phyloP scores from a whole-genome alignment of 1,140 invertebrate species.

The Heterodera carotae region DNA sequence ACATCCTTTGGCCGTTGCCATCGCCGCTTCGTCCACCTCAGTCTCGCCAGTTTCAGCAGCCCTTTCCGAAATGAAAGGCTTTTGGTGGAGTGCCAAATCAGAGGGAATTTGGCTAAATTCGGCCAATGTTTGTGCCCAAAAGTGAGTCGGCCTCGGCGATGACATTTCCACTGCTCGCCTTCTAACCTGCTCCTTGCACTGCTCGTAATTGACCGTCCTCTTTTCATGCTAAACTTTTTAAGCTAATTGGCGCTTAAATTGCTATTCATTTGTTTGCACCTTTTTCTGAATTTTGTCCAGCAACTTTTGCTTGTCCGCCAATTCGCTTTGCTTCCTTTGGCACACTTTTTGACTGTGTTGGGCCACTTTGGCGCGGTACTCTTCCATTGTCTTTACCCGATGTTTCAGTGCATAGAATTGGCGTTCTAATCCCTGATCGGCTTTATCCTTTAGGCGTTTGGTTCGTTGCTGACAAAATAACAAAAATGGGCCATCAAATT shows the following conservation, averaged over 20 bases:
- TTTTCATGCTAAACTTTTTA: constrained; percentile 35
- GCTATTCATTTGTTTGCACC: constrained; percentile 5
- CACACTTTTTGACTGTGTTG: constrained; percentile 32
- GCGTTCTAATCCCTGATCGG: constrained; percentile 26
- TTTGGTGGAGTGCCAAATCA: constrained; percentile 19
- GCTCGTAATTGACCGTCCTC: constrained; percentile 27
- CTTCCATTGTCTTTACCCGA: constrained; percentile 17
- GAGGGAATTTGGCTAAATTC: constrained; percentile 31
- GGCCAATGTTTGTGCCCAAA: constrained; percentile 24
- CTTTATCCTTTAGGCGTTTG: constrained; percentile 27
- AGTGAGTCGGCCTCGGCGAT: constrained; percentile 22
- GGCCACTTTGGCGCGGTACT: constrained; percentile 5
- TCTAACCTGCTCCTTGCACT: constrained; percentile 29
- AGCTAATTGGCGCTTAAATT: constrained; percentile 6
- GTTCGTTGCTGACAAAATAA: constrained; percentile 38
- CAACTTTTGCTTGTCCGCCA: constrained; percentile 28
- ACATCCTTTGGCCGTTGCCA: not conserved
- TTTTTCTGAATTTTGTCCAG: constrained; percentile 40
- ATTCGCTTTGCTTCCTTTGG: constrained; percentile 19
- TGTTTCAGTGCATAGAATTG: constrained; percentile 32
- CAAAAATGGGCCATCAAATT: not conserved
- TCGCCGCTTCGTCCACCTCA: not conserved
- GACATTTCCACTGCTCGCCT: constrained; percentile 34
- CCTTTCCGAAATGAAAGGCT: not conserved
- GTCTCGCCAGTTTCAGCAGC: not conserved